These are phyloP conservation scores for Scrobipalpa costella DNA, from an alignment of 2,888 invertebrate species.

Conservation along the genomic window DNA sequence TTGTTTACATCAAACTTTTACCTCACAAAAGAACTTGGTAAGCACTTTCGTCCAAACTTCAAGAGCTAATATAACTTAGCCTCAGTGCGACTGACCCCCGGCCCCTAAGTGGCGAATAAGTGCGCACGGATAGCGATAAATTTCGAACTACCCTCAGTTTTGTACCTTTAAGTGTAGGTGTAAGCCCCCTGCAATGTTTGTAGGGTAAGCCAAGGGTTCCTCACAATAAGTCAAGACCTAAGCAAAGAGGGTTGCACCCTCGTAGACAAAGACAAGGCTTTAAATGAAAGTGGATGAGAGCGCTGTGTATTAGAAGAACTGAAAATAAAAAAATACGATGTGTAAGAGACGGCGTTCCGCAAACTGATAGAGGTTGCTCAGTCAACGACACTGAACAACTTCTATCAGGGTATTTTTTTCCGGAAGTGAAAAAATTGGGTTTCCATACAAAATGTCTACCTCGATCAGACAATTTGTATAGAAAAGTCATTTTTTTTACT, in stretches of 20 bases:
- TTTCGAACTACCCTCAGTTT: conserved; percentile 61
- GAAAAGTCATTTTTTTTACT: too few relatives aligned
- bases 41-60: conserved; percentile 6
- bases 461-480: too few relatives aligned
- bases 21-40: conserved; percentile 10
- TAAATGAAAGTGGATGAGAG: too few relatives aligned
- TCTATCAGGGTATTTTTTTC: too few relatives aligned
- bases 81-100: conserved; percentile 6
- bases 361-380: too few relatives aligned
- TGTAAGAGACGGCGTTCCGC: too few relatives aligned
- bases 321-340: too few relatives aligned
- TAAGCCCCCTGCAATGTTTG: conserved; percentile 31
- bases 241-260: conserved; percentile 48
- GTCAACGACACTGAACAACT: too few relatives aligned
- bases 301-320: too few relatives aligned
- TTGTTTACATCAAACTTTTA: conserved; percentile 10
- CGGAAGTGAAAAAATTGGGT: too few relatives aligned
- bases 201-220: conserved; percentile 30
- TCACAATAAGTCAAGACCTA: conserved; percentile 65
- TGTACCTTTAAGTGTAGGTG: conserved; percentile 37
- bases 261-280: too few relatives aligned
- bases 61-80: conserved; percentile 8
- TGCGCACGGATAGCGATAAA: conserved; percentile 61
- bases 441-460: too few relatives aligned
- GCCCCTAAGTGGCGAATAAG: conserved; percentile 55